These are phyloP conservation scores for Amphiprion clarkii DNA, from an alignment of 2,797 vertebrate species.

Conservation along the genomic window DNA sequence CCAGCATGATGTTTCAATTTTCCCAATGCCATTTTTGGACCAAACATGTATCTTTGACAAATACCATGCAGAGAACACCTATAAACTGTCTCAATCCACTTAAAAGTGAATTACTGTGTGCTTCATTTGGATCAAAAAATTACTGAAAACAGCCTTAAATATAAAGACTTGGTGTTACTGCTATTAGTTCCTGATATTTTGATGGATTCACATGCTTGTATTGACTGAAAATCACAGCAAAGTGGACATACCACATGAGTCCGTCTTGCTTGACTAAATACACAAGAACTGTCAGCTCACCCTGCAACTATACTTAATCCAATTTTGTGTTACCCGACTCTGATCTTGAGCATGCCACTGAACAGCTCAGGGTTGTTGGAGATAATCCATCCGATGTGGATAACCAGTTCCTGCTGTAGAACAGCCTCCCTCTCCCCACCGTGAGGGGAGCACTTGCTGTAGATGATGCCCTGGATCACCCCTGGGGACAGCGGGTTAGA, in stretches of 20 bases:
- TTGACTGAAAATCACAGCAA: background rate
- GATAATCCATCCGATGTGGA: constrained; percentile 98
- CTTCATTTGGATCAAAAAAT: too few species aligned
- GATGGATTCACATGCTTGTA: too few species aligned
- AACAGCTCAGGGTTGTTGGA: constrained; percentile 96
- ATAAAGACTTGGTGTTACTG: too few species aligned
- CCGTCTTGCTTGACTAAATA: background rate
- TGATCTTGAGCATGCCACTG: constrained; percentile 97
- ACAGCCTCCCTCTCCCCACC: constrained; percentile 94
- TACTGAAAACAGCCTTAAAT: too few species aligned
- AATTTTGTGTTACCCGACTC: constrained; percentile 90
- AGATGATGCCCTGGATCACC: constrained; percentile 97
- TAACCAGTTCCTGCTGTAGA: constrained; percentile 97
- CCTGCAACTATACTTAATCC: background rate
- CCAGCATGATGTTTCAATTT: too few species aligned
- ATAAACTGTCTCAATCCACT: too few species aligned
- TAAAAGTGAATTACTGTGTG: too few species aligned
- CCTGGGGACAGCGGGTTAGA: constrained; percentile 96
- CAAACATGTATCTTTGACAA: too few species aligned
- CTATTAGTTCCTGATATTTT: too few species aligned
- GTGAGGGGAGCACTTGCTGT: constrained; percentile 89
- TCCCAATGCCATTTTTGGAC: too few species aligned
- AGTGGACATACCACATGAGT: background rate
- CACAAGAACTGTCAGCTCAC: background rate
- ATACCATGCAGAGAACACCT: too few species aligned